phyloP scores from a whole-genome alignment of 64 coral and sea anemone genomes.

The Exaiptasia diaphana region DNA sequence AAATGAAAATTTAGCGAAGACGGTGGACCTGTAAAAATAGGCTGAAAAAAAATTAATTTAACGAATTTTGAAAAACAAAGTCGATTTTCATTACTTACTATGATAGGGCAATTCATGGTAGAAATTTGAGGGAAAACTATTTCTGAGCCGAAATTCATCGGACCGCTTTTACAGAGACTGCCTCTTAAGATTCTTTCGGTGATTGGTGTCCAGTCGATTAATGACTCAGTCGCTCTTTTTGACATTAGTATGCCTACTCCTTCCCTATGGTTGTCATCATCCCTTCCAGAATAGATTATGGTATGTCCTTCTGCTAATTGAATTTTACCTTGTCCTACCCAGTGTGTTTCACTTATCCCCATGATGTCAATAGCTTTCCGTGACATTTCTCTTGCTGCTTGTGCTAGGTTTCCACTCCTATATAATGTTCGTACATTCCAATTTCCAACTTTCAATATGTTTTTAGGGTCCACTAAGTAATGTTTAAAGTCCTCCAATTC shows the following conservation, averaged over 20 bases:
- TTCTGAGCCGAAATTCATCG: too few relatives aligned
- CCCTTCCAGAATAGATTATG: conserved; percentile 21
- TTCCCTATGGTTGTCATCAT: conserved; percentile 6
- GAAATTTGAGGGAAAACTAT: too few relatives aligned
- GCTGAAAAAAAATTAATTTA: too few relatives aligned
- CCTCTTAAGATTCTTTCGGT: conserved; percentile 15
- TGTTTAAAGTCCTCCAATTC: too few relatives aligned
- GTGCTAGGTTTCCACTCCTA: conserved; percentile 35
- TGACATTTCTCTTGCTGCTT: conserved; percentile 34
- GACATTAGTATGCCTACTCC: conserved; percentile 28
- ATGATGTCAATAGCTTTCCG: conserved; percentile 1
- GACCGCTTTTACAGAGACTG: too few relatives aligned
- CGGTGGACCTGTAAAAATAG: too few relatives aligned
- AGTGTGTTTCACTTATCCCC: conserved; percentile 39
- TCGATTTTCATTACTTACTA: too few relatives aligned
- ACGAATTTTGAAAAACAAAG: too few relatives aligned
- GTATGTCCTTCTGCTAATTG: conserved; percentile 17
- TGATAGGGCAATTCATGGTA: too few relatives aligned
- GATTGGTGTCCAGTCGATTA: background rate
- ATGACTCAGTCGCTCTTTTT: background rate
- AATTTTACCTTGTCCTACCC: conserved; percentile 13
- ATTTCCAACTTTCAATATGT: conserved; percentile 5
- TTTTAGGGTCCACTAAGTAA: background rate
- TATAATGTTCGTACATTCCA: conserved; percentile 29
- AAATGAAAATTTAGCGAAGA: too few relatives aligned